Evolutionary conservation across 2,888 invertebrate genomes (phyloP).

Genomic region (Horisme vitalbata): DNA sequence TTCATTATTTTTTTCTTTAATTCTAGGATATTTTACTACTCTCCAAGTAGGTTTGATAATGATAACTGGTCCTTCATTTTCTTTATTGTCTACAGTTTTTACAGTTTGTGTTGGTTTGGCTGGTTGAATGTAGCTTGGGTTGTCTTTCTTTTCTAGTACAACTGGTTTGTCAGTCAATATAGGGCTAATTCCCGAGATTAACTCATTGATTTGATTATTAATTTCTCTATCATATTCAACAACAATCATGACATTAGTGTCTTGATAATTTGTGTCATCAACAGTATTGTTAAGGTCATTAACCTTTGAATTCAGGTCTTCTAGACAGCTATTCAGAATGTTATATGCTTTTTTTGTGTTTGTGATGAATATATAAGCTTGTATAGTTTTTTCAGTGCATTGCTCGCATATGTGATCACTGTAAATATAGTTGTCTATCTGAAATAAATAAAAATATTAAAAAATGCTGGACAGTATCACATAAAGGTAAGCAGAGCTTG

Average conservation of each 20-base stretch:
- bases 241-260: slow-evolving; percentile 53
- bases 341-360: slow-evolving; percentile 48
- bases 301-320: slow-evolving; percentile 51
- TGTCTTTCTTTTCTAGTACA: slow-evolving; percentile 18
- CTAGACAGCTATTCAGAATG: slow-evolving; percentile 46
- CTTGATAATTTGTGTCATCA: slow-evolving; percentile 28
- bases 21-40: slow-evolving; percentile 28
- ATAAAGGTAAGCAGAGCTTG: too few relatives aligned
- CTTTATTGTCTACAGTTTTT: slow-evolving; percentile 1
- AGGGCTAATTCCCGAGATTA: slow-evolving; percentile 36
- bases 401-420: slow-evolving; percentile 45
- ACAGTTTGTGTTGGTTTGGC: background rate
- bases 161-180: slow-evolving; percentile 36
- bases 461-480: too few relatives aligned
- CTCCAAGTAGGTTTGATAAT: slow-evolving; percentile 22
- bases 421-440: slow-evolving; percentile 46
- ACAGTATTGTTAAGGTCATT: slow-evolving; percentile 41
- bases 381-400: slow-evolving; percentile 51
- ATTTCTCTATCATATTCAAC: slow-evolving; percentile 48
- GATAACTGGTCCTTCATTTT: slow-evolving; percentile 28
- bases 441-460: slow-evolving; percentile 17
- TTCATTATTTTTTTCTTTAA: slow-evolving; percentile 1
- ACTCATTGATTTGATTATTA: slow-evolving; percentile 38
- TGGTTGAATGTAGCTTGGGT: background rate
- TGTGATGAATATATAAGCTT: slow-evolving; percentile 52